Evolutionary conservation across 1,140 invertebrate genomes (phyloP).

Genomic region (Saccostrea echinata): DNA sequence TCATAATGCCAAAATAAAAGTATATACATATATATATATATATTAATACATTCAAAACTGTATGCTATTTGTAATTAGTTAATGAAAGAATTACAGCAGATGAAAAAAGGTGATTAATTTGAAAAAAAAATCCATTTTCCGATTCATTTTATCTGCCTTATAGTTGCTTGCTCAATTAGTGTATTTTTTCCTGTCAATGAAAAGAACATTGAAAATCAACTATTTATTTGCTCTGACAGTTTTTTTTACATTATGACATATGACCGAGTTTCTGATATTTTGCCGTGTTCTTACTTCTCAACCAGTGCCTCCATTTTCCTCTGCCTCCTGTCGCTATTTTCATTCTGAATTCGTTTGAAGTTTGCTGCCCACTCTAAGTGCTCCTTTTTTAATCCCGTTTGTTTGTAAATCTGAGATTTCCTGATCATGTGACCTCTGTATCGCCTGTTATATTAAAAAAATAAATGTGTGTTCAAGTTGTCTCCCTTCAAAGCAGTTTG

Average conservation of each 20-base stretch:
- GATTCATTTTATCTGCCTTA: background rate
- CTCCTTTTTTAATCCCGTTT: slow-evolving; percentile 62
- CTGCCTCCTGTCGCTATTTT: slow-evolving; percentile 62
- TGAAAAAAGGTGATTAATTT: background rate
- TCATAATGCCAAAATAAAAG: too few species aligned
- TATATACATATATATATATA: background rate
- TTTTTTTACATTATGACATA: background rate
- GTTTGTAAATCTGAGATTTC: slow-evolving; percentile 68
- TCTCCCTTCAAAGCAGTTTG: background rate
- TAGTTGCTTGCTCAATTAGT: slow-evolving; percentile 8
- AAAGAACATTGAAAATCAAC: background rate
- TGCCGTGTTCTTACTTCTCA: slow-evolving; percentile 64
- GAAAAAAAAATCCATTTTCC: background rate
- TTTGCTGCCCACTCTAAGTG: slow-evolving; percentile 68
- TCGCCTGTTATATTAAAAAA: slow-evolving; percentile 64
- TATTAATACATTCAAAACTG: background rate
- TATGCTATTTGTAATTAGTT: background rate
- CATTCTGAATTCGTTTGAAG: slow-evolving; percentile 60
- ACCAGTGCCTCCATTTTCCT: slow-evolving; percentile 65
- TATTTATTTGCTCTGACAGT: background rate
- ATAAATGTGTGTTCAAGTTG: background rate
- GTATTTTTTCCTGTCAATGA: slow-evolving; percentile 14
- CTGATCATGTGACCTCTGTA: slow-evolving; percentile 68
- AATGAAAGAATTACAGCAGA: background rate
- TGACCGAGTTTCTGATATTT: too few species aligned